phyloP scores from a whole-genome alignment of 2,888 invertebrate genomes.

The Clanis bilineata region DNA sequence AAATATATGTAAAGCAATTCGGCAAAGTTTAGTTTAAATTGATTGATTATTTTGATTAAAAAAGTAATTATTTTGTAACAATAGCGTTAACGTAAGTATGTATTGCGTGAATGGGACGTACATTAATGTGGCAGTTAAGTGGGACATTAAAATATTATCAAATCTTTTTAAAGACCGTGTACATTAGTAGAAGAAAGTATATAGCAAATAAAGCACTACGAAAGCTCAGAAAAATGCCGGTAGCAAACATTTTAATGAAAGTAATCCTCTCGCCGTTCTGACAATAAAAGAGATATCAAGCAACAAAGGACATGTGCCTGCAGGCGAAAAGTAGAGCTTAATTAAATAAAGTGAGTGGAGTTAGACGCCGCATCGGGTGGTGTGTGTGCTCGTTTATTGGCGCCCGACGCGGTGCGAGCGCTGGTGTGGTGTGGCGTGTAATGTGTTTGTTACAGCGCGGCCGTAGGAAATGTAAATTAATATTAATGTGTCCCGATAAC shows the following conservation, averaged over 20 bases:
- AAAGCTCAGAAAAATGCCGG: background rate
- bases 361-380: background rate
- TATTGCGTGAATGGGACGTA: background rate
- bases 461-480: slow-evolving; percentile 66
- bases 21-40: no score
- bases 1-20: no score
- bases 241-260: background rate
- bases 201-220: background rate
- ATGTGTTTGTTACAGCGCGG: slow-evolving; percentile 47
- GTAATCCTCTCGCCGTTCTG: background rate
- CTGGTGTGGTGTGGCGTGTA: slow-evolving; percentile 27
- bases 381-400: slow-evolving; percentile 5
- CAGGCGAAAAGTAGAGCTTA: slow-evolving; percentile 12
- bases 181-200: background rate
- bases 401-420: slow-evolving; percentile 1
- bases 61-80: background rate
- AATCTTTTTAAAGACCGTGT: background rate
- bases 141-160: background rate
- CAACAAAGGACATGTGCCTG: slow-evolving; percentile 11
- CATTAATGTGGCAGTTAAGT: background rate
- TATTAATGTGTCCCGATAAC: slow-evolving; percentile 62
- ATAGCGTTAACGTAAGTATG: background rate
- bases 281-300: slow-evolving; percentile 5
- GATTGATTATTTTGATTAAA: background rate
- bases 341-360: slow-evolving; percentile 12